These are phyloP conservation scores for Morpho deidamia DNA, from an alignment of 2,888 invertebrate genomes.

Conservation along the genomic window DNA sequence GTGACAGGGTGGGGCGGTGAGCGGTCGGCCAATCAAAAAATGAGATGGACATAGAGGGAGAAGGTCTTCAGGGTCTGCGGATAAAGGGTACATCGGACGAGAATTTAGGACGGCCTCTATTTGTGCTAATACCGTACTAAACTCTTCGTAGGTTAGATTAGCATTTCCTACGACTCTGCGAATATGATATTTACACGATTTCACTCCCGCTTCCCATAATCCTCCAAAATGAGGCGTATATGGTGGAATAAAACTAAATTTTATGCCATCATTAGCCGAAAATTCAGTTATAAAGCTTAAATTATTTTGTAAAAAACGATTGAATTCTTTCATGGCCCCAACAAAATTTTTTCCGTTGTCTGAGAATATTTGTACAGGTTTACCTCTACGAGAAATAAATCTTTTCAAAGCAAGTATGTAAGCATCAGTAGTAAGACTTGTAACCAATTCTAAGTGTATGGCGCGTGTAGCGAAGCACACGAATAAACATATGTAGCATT, in stretches of 20 bases:
- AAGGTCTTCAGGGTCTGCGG: conserved; percentile 7
- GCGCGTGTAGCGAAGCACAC: conserved; percentile 27
- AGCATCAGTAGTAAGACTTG: conserved; percentile 18
- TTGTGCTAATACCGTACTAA: conserved; percentile 15
- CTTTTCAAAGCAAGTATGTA: conserved; percentile 26
- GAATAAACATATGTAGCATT: conserved; percentile 28
- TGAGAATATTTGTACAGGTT: conserved; percentile 25
- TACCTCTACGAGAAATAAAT: conserved; percentile 27
- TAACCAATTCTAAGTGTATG: conserved; percentile 26
- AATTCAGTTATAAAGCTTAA: conserved; percentile 8
- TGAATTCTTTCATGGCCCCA: conserved; percentile 21
- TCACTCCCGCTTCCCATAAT: background rate
- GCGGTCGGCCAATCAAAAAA: background rate
- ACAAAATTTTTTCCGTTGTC: conserved; percentile 27
- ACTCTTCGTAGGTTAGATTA: conserved; percentile 9
- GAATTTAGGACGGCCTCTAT: conserved; percentile 20
- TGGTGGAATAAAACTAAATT: background rate
- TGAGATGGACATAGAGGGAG: background rate
- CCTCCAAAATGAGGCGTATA: background rate
- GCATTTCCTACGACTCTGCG: background rate
- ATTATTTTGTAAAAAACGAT: conserved; percentile 14
- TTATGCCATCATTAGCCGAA: background rate
- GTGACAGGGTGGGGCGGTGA: background rate
- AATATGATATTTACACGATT: background rate
- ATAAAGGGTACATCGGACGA: conserved; percentile 17